Base-by-base conservation (phyloP, 1,140 invertebrate genomes). In the Medauroidea extradentata region DNA sequence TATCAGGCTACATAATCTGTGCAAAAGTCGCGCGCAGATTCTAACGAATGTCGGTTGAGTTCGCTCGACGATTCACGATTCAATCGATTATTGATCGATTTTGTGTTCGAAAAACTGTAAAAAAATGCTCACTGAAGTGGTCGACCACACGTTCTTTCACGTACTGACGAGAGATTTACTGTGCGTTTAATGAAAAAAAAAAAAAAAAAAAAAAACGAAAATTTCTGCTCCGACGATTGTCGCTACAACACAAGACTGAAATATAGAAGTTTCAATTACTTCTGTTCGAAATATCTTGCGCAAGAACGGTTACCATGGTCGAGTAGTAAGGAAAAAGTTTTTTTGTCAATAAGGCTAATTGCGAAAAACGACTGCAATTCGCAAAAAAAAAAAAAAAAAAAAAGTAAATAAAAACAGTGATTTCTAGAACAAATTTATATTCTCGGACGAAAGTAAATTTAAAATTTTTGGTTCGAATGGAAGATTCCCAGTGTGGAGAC, bases 361-460 rank as follows among this genome's bases (percentile, higher is more conserved):
- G 25, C 21, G 49, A 58, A 29, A 55, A 60, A 21, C 24, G 54
- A 8, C 18, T 59, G 8, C 18, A 52, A 9, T 62, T 59, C 49
- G 42, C 39, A 1, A 46, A 21, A 19, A 52, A 52, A 29, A 27
- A 62, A 11, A 57, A 25, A 38, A 25, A 61, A 0, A 59, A 25
- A 56, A 58, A n/a, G n/a, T n/a, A n/a, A n/a, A n/a, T n/a, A n/a
- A n/a, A n/a, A n/a, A n/a, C n/a, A n/a, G n/a, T n/a, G n/a, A n/a
- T n/a, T n/a, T n/a, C n/a, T n/a, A n/a, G n/a, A n/a, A n/a, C n/a
- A n/a, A n/a, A n/a, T n/a, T n/a, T n/a, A n/a, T n/a, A 11, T 64
- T 63, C 27, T 58, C 58, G 29, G 69, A 71, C 21, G 63, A 70
- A 59, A 60, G 60, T 9, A 69, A 67, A 66, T 69, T 71, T 61